phyloP scores from a whole-genome alignment of 1,140 invertebrate species.

The Sminthurinus signatus region DNA sequence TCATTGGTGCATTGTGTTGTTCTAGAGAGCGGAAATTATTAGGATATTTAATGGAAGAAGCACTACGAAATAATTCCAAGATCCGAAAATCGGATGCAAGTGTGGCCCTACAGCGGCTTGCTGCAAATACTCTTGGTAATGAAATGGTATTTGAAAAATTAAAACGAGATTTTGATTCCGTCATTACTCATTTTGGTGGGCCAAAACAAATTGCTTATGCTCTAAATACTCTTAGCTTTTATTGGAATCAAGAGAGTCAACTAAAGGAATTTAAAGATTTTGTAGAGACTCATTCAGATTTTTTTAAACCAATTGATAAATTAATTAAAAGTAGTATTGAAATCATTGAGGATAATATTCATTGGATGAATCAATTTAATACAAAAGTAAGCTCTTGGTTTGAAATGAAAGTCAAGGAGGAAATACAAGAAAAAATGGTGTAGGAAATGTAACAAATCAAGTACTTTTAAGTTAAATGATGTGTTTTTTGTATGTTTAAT shows the following conservation, averaged over 20 bases:
- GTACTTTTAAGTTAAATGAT: too few species aligned
- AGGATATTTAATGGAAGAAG: neutral
- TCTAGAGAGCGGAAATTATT: neutral
- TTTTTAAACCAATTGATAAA: neutral
- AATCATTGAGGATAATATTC: conserved; percentile 2
- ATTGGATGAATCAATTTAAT: neutral
- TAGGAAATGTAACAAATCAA: too few species aligned
- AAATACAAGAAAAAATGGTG: too few species aligned
- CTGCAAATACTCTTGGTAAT: conserved; percentile 2
- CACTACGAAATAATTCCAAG: neutral
- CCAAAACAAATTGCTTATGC: neutral
- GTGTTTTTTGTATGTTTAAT: too few species aligned
- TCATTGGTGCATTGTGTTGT: neutral
- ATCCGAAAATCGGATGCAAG: neutral
- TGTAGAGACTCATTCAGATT: neutral
- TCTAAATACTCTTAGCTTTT: neutral
- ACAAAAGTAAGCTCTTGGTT: neutral
- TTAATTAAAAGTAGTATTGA: neutral
- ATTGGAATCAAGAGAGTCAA: neutral
- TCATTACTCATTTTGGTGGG: neutral
- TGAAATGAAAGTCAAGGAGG: neutral
- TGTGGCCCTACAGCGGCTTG: neutral
- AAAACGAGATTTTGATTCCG: neutral
- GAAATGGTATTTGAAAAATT: neutral
- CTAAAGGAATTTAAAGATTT: conserved; percentile 1